A percentile compares a stretch with the other conserved stretches of the same genome.
Conservation (phyloP, 2,113 vertebrate genomes). For the Tupaia tana region DNA sequence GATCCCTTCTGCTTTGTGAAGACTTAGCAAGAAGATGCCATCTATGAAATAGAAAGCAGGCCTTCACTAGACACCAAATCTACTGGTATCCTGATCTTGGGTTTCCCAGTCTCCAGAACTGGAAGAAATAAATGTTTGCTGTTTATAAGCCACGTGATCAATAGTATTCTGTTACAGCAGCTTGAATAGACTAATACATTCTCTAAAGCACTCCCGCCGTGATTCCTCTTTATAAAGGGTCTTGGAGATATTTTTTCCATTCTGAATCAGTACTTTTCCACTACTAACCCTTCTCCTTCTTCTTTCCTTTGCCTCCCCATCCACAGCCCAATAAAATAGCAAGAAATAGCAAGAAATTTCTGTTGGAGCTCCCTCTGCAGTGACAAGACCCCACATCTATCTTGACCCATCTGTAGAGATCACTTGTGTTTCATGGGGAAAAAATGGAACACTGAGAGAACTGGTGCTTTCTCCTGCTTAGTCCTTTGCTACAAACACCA, state of each 20-base stretch:
- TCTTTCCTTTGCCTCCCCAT: not conserved
- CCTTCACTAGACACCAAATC: not conserved
- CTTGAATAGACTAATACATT: fast-evolving
- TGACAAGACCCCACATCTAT: not conserved
- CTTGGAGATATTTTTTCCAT: not conserved
- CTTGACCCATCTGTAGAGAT: not conserved
- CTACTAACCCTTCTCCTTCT: fast-evolving
- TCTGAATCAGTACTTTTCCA: not conserved
- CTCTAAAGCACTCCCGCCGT: not conserved
- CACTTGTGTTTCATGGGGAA: not conserved
- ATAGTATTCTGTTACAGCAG: not conserved
- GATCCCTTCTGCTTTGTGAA: not conserved
- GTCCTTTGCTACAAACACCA: not conserved
- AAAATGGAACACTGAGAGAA: not conserved
- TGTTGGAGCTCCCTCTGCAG: not conserved
- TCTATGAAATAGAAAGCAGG: not conserved
- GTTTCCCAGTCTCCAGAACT: not conserved
- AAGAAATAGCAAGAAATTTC: not conserved
- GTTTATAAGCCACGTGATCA: not conserved
- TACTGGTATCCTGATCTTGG: not conserved
- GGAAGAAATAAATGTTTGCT: not conserved
- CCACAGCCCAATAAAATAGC: not conserved
- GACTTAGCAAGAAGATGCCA: not conserved
- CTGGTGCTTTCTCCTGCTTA: not conserved
- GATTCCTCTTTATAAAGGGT: fast-evolving